Percentiles rank a stretch among this genome's conserved stretches.
phyloP scores from a whole-genome alignment of 2,113 vertebrate genomes.

The Etheostoma cragini region DNA sequence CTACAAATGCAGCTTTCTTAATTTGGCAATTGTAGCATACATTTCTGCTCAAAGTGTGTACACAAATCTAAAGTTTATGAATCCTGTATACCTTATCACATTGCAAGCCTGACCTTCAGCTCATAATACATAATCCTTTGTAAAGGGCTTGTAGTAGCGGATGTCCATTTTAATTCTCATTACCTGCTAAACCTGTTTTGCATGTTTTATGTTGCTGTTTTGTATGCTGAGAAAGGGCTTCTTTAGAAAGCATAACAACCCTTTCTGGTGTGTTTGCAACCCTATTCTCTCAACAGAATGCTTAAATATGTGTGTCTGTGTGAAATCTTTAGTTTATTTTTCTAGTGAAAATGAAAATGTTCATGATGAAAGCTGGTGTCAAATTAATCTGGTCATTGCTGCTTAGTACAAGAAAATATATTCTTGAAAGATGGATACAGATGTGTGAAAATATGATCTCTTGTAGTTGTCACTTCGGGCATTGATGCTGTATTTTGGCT shows the following conservation, averaged over 20 bases:
- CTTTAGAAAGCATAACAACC: constrained; percentile 17
- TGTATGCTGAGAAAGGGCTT: constrained; percentile 4
- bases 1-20: constrained; percentile 35
- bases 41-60: constrained; percentile 21
- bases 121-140: constrained; percentile 19
- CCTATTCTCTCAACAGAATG: background rate
- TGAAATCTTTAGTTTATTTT: background rate
- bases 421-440: background rate
- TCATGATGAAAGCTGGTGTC: background rate
- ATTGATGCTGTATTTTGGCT: background rate
- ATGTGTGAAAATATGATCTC: background rate
- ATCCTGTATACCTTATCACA: background rate
- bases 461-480: background rate
- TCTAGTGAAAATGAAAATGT: no score
- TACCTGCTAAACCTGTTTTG: constrained; percentile 18
- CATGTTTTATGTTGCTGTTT: constrained; percentile 16
- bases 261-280: background rate
- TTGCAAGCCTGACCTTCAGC: constrained; percentile 18
- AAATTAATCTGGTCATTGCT: background rate
- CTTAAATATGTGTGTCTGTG: background rate
- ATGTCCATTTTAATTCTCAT: constrained; percentile 40
- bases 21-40: constrained; percentile 39
- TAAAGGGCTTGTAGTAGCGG: constrained; percentile 11
- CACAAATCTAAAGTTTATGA: constrained; percentile 18
- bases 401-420: background rate